Base-by-base conservation (phyloP, 1,140 invertebrate genomes). In the Trichogramma pretiosum region DNA sequence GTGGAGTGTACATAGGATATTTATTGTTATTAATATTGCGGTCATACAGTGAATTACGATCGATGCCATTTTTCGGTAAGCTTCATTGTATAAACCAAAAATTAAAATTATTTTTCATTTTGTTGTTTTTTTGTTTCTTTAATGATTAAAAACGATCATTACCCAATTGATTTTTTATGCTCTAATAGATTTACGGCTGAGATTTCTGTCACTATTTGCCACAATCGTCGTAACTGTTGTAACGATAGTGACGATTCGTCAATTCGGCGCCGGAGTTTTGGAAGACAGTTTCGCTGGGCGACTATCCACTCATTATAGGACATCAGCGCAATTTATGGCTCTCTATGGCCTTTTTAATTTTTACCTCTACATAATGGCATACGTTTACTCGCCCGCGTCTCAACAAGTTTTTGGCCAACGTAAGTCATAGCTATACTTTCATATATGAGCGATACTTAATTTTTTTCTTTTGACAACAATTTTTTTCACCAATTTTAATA, bases 51-150 rank as follows among this genome's bases (percentile, higher is more conserved):
- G 93, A 98, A 73, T 75, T 98, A 22, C 77, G 91, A 60, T 89
- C 90, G 9, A 97, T 97, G 93, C 92, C 92, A 50, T 96, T 88
- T 72, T 96, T 97, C 78, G 92, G 92, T 95, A 76, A 81, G 37
- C 48, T 14, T 37, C 33, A 56, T 41, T 32, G 41, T 36, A 52
- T 38, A 30, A 18, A 36, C 5, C 16, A 40, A 38, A 36, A n/a
- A 22, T 30, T 45, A 26, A 40, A n/a, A 35, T 42, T 11, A 30
- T 42, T 42, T 32, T 7, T 28, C 24, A 28, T 11, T 13, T 33
- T 1, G 11, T 34, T 46, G n/a, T 18, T 38, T 34, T 3, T 19
- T 37, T 30, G 3, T 49, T 17, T 24, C 7, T 14, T 36, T 5
- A 4, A 44, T 24, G 11, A 28, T 28, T 28, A 28, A 28, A 28